Evolutionary conservation across 2,888 invertebrate genomes (phyloP).

Genomic region (Nomada fabriciana): DNA sequence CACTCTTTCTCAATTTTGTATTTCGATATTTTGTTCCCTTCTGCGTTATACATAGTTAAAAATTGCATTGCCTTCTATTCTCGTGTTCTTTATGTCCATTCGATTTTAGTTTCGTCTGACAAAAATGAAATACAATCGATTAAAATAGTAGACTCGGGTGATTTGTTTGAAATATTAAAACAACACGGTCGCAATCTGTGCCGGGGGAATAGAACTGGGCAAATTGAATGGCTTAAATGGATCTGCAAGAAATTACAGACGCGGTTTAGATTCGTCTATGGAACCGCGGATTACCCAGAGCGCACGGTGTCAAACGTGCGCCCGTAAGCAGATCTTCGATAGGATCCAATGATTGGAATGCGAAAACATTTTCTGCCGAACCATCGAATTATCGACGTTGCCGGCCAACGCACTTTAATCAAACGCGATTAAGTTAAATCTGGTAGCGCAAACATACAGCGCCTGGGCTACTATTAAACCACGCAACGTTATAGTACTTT

Average conservation of each 20-base stretch:
- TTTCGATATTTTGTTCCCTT: not conserved
- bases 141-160: not conserved
- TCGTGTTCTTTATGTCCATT: not conserved
- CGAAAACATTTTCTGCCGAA: constrained; percentile 61
- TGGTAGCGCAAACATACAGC: constrained; percentile 31
- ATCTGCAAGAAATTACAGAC: constrained; percentile 24
- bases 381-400: constrained; percentile 52
- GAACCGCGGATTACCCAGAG: constrained; percentile 27
- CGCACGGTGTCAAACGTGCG: constrained; percentile 20
- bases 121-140: not conserved
- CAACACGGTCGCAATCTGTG: not conserved
- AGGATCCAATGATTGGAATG: constrained; percentile 58
- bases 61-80: not conserved
- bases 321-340: constrained; percentile 44
- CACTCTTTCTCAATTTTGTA: not conserved
- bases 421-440: constrained; percentile 53
- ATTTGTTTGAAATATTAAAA: not conserved
- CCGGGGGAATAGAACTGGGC: constrained; percentile 9
- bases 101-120: not conserved
- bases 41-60: not conserved
- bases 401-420: constrained; percentile 42
- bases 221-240: constrained; percentile 25
- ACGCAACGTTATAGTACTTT: constrained; percentile 13
- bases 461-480: constrained; percentile 4
- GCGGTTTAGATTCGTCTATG: constrained; percentile 37